Evolutionary conservation across 2,113 vertebrate species (phyloP).

Genomic region (Protobothrops mucrosquamatus): DNA sequence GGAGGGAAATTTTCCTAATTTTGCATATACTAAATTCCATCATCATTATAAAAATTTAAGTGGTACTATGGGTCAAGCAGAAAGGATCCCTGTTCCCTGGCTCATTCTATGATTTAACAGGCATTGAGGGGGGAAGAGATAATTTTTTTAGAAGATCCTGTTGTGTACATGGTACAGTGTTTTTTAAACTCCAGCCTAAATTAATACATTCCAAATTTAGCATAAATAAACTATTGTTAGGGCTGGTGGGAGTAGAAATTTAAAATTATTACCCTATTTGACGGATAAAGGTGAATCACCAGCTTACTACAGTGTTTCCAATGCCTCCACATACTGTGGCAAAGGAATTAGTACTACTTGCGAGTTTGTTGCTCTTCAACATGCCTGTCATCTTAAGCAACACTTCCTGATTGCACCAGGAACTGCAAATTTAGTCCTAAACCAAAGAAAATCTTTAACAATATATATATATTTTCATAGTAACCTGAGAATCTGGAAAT

Average conservation of each 20-base stretch:
- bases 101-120: background rate
- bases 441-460: slow-evolving; percentile 46
- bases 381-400: slow-evolving; percentile 33
- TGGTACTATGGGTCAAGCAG: background rate
- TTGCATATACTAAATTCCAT: background rate
- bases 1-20: background rate
- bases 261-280: slow-evolving; percentile 54
- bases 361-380: slow-evolving; percentile 55
- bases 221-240: slow-evolving; percentile 1
- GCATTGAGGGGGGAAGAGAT: background rate
- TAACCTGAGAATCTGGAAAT: slow-evolving; percentile 46
- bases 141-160: background rate
- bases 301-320: slow-evolving; percentile 34
- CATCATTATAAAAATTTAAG: background rate
- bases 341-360: slow-evolving; percentile 44
- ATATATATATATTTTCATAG: slow-evolving; percentile 39
- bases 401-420: slow-evolving; percentile 19
- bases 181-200: background rate
- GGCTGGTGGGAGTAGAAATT: slow-evolving; percentile 51
- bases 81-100: background rate
- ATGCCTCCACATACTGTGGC: slow-evolving; percentile 26
- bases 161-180: background rate
- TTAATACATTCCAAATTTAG: background rate
- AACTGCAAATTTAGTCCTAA: slow-evolving; percentile 49
- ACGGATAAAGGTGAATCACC: slow-evolving; percentile 30